phyloP scores from a whole-genome alignment of 1,140 invertebrate species.

The Teleopsis dalmanni region DNA sequence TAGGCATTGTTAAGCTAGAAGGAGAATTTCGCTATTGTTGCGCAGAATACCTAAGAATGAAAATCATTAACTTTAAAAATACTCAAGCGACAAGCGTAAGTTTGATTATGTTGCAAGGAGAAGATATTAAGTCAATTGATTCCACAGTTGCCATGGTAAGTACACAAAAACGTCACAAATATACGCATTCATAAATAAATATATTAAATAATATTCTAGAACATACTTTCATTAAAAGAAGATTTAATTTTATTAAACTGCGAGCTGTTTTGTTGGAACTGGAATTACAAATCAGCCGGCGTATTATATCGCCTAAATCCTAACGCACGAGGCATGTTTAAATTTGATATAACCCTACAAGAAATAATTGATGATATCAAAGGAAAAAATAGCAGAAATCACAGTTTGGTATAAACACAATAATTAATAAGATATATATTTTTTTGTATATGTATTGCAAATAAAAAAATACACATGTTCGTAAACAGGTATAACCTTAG shows the following conservation, averaged over 20 bases:
- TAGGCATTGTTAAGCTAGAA: conserved; percentile 23
- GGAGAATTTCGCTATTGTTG: conserved; percentile 34
- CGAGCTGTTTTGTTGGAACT: conserved; percentile 40
- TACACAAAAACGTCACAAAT: background rate
- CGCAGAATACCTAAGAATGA: conserved; percentile 34
- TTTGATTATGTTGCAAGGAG: conserved; percentile 14
- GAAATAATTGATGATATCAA: conserved; percentile 15
- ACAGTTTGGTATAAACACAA: too few species aligned
- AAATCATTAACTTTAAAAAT: conserved; percentile 27
- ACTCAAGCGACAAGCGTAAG: too few species aligned
- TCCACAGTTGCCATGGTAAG: conserved; percentile 55
- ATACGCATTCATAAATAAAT: background rate
- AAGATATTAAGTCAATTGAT: conserved; percentile 48
- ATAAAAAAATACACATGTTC: too few species aligned
- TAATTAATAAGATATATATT: too few species aligned
- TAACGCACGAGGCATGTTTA: conserved; percentile 29
- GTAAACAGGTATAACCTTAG: too few species aligned
- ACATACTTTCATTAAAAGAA: conserved; percentile 28
- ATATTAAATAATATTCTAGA: conserved; percentile 15
- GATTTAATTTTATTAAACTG: conserved; percentile 28
- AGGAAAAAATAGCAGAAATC: too few species aligned
- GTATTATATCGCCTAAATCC: conserved; percentile 33
- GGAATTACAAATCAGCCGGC: conserved; percentile 32
- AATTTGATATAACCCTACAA: conserved; percentile 23
- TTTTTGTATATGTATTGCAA: too few species aligned